Evolutionary conservation across 2,888 invertebrate species (phyloP).

Genomic region (Lapara coniferarum): DNA sequence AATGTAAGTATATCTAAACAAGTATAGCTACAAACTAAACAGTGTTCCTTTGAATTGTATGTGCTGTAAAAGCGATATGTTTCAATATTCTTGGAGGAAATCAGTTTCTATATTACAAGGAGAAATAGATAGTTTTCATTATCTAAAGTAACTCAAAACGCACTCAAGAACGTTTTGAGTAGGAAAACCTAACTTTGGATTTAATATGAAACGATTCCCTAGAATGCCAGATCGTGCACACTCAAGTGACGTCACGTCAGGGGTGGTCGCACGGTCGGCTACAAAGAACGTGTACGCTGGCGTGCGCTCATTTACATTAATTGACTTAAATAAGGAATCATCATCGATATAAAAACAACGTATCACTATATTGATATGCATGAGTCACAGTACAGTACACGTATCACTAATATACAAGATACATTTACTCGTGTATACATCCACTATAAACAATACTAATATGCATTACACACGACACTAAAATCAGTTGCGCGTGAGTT

Average conservation of each 20-base stretch:
- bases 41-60: neutral
- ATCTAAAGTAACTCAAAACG: neutral
- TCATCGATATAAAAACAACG: constrained; percentile 56
- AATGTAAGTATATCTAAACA: constrained; percentile 9
- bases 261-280: constrained; percentile 37
- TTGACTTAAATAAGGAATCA: constrained; percentile 83
- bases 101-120: neutral
- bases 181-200: neutral
- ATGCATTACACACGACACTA: constrained; percentile 23
- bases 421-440: constrained; percentile 59
- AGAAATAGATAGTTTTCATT: neutral
- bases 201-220: constrained; percentile 5
- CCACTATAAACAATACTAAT: constrained; percentile 56
- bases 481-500: constrained; percentile 14
- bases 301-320: constrained; percentile 69
- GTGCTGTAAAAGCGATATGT: constrained; percentile 44
- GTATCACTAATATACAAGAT: constrained; percentile 50
- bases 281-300: constrained; percentile 54
- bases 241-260: constrained; percentile 29
- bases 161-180: neutral
- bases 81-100: constrained; percentile 23
- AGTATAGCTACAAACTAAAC: constrained; percentile 12
- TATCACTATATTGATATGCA: constrained; percentile 71
- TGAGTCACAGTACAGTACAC: constrained; percentile 57
- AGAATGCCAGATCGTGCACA: constrained; percentile 31